Evolutionary conservation across 2,797 vertebrate genomes (phyloP).

Genomic region (Mustela erminea): DNA sequence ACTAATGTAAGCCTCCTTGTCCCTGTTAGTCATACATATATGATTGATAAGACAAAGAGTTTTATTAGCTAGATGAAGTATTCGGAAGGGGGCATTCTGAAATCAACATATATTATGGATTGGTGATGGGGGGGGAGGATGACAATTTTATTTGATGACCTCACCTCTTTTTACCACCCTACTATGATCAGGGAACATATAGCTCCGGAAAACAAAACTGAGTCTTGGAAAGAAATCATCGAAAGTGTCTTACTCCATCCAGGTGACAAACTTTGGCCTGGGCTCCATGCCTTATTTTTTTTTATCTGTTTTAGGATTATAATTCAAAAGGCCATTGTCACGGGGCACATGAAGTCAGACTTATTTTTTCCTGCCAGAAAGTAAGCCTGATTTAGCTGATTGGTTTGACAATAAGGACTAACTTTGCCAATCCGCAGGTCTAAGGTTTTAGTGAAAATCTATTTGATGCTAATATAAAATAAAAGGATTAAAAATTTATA

Average conservation of each 20-base stretch:
- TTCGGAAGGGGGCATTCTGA: background rate
- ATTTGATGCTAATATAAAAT: background rate
- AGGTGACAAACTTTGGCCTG: background rate
- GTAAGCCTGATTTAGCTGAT: background rate
- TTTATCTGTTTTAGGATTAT: slow-evolving; percentile 37
- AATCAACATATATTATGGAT: background rate
- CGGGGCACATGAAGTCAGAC: background rate
- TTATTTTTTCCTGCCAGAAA: background rate
- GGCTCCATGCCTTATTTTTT: background rate
- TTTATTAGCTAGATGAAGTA: background rate
- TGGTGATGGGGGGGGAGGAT: background rate
- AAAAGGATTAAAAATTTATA: background rate
- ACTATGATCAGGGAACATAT: background rate
- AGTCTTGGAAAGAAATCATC: background rate
- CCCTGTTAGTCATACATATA: background rate
- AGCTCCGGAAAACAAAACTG: background rate
- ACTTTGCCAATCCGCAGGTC: background rate
- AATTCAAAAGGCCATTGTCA: slow-evolving; percentile 36
- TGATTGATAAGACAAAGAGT: background rate
- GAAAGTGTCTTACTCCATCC: slow-evolving; percentile 29
- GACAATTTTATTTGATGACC: background rate
- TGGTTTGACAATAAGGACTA: background rate
- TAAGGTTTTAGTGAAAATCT: background rate
- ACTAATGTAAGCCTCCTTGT: background rate
- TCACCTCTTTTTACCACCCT: background rate